Conservation (phyloP, 1,140 invertebrate genomes). For the Stratiolaelaps scimitus region DNA sequence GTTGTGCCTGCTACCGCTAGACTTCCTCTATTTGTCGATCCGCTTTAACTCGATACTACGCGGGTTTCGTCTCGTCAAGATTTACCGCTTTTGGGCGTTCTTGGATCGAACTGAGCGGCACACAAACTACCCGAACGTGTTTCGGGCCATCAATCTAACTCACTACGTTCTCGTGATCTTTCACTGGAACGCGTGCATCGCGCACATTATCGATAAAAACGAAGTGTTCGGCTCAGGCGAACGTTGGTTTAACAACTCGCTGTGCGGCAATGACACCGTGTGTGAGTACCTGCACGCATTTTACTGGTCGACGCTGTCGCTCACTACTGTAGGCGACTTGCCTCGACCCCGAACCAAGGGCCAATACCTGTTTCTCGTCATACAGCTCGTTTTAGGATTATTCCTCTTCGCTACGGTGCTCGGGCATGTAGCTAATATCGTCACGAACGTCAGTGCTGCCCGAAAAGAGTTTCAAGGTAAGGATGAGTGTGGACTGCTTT, state of each 20-base stretch:
- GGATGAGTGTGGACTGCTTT: slow-evolving; percentile 39
- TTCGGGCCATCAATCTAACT: slow-evolving; percentile 77
- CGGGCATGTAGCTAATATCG: slow-evolving; percentile 87
- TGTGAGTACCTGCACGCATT: slow-evolving; percentile 92
- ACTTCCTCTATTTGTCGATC: slow-evolving; percentile 94
- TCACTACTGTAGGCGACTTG: slow-evolving; percentile 67
- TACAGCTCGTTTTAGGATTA: slow-evolving; percentile 74
- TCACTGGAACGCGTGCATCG: slow-evolving; percentile 98
- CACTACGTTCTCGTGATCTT: slow-evolving; percentile 96
- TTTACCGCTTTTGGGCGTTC: slow-evolving; percentile 95
- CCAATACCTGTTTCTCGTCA: slow-evolving; percentile 78
- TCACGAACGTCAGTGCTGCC: slow-evolving; percentile 81
- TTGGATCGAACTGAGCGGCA: slow-evolving; percentile 95
- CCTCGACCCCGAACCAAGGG: slow-evolving; percentile 63
- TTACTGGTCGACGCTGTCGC: slow-evolving; percentile 90
- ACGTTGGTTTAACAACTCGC: slow-evolving; percentile 55
- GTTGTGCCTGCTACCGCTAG: slow-evolving; percentile 86
- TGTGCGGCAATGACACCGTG: slow-evolving; percentile 62
- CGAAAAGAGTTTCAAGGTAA: slow-evolving; percentile 91
- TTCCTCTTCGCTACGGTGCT: slow-evolving; percentile 80
- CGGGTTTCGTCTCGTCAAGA: slow-evolving; percentile 92
- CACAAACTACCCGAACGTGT: slow-evolving; percentile 95
- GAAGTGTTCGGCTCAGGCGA: slow-evolving; percentile 79
- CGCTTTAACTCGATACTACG: slow-evolving; percentile 93
- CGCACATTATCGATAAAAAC: slow-evolving; percentile 87